Conservation (phyloP, 2,113 vertebrate genomes). For the Oncorhynchus tshawytscha region DNA sequence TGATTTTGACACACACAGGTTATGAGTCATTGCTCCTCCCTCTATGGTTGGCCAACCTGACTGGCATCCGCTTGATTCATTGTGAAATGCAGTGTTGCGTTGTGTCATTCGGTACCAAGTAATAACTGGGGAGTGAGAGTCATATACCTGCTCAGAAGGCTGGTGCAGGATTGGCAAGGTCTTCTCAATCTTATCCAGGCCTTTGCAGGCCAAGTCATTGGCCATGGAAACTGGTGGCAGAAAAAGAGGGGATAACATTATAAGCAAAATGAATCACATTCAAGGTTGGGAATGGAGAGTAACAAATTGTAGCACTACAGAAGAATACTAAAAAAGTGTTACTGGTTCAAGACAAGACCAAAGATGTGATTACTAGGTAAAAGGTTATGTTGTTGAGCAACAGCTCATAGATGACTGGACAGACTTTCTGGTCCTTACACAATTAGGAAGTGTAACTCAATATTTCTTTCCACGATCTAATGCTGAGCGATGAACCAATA, state of each 20-base stretch:
- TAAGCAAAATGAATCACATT: background rate
- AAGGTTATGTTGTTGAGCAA: slow-evolving; percentile 29
- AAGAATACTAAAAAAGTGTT: background rate
- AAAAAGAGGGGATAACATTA: background rate
- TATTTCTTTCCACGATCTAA: background rate
- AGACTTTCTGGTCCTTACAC: slow-evolving; percentile 31
- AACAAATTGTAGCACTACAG: background rate
- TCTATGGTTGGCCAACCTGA: slow-evolving; percentile 33
- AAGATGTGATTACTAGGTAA: slow-evolving; percentile 37
- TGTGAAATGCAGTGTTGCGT: slow-evolving; percentile 62
- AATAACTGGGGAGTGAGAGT: background rate
- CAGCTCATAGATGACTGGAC: background rate
- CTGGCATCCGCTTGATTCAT: slow-evolving; percentile 73
- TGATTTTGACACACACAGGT: background rate
- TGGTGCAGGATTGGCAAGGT: slow-evolving; percentile 83
- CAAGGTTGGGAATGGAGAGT: background rate
- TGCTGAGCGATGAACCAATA: too few relatives aligned
- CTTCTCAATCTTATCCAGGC: slow-evolving; percentile 88
- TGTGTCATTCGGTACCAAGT: slow-evolving; percentile 74
- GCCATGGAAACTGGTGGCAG: slow-evolving; percentile 78
- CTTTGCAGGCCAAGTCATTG: slow-evolving; percentile 85
- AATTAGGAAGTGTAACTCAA: slow-evolving; percentile 22
- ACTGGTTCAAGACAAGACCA: too few relatives aligned
- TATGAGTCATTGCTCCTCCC: background rate
- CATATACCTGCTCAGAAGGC: slow-evolving; percentile 78